Conservation (phyloP, 35 echinoderm and acorn worm species). For the Ophiothrix spiculata region DNA sequence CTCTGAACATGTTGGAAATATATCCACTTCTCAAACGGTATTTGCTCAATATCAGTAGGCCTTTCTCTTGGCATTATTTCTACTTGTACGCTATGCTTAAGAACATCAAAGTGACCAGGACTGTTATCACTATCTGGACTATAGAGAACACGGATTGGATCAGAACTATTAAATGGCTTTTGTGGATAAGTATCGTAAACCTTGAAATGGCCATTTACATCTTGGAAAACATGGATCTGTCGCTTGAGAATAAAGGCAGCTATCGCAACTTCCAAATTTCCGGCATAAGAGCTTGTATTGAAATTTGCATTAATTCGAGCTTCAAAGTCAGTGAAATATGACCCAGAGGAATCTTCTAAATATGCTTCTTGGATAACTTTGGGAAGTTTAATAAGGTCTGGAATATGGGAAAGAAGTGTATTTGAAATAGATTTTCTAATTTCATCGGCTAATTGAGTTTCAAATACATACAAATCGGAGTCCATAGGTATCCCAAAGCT, state of each 20-base stretch:
- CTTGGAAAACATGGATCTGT: not conserved
- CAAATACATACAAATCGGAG: not conserved
- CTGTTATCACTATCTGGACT: not conserved
- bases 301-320: not conserved
- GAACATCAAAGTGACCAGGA: not conserved
- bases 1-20: not conserved
- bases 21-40: not conserved
- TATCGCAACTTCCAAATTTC: not conserved
- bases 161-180: not conserved
- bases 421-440: not conserved
- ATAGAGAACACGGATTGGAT: not conserved
- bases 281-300: not conserved
- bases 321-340: slow-evolving; percentile 5
- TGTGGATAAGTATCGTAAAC: not conserved
- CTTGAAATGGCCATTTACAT: not conserved
- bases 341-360: not conserved
- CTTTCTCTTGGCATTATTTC: not conserved
- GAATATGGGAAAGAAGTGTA: not conserved
- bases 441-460: slow-evolving; percentile 17
- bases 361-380: not conserved
- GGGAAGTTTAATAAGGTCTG: not conserved
- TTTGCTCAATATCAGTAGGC: not conserved
- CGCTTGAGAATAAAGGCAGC: not conserved
- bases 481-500: slow-evolving; percentile 5
- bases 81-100: not conserved